Base-by-base conservation (phyloP, 2,797 vertebrate genomes). In the Rhadinocentrus ornatus region DNA sequence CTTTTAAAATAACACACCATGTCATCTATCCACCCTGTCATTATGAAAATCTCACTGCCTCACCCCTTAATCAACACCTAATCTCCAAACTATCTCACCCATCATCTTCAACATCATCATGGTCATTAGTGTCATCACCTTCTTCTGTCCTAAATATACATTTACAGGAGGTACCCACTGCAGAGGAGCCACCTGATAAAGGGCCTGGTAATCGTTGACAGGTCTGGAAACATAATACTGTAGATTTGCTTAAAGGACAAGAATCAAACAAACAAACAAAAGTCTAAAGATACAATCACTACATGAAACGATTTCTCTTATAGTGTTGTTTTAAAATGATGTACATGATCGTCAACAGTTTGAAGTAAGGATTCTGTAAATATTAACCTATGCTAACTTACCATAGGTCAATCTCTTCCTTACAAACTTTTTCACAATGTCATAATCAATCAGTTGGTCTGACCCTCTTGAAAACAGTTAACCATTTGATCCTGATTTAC, bases 401-500 rank as follows among this genome's bases (percentile, higher is more conserved):
- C 60, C 46, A 55, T 68, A 77, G 22, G 41, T 35, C 46, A 59
- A 16, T 68, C 31, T 77, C 56, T 68, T 29, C 22, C 37, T 52
- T 80, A 69, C 67, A 75, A 32, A 75, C n/a, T 22, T 54, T 48
- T 57, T 18, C 15, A 41, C 22, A 18, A 12, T 35, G 58, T 39
- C 52, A 74, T 75, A 77, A 73, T 71, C 50, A 84, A 73, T 77
- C 69, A 70, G 62, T 81, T 71, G 44, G 62, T 69, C 63, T 78
- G 70, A 80, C 88, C 73, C 84, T 82, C 60, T 12, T 77, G 68
- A 84, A 86, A 58, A 86, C 71, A 86, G 77, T 91, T 92, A 88
- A 93, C 88, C 90, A 71, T 81, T 87, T 90, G 86, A 90, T 88
- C 91, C 86, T 73, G 66, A 91, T 90, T 91, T 88, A 81, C 85